These are phyloP conservation scores for Brachionus angularis DNA, from an alignment of 1,140 invertebrate species.

Conservation along the genomic window DNA sequence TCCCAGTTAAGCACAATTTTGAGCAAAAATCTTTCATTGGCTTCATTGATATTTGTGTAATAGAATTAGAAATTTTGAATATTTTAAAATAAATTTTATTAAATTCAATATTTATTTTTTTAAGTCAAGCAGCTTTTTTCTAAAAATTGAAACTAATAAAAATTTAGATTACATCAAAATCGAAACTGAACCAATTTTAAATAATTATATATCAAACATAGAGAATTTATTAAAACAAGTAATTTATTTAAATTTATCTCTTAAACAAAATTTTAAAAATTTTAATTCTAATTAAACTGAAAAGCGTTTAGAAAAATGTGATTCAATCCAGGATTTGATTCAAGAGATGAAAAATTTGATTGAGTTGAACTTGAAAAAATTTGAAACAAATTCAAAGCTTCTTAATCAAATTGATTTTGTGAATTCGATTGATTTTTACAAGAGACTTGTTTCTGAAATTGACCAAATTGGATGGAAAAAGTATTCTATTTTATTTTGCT, in stretches of 20 bases:
- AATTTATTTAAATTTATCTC: neutral
- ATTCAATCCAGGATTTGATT: neutral
- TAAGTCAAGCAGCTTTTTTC: no score
- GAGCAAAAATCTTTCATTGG: neutral
- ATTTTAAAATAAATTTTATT: neutral
- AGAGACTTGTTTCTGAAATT: neutral
- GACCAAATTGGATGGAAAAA: conserved; percentile 11
- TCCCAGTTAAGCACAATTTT: neutral
- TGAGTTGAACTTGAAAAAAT: conserved; percentile 13
- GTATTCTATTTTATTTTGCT: neutral
- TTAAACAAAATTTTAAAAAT: neutral
- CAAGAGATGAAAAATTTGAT: conserved; percentile 27
- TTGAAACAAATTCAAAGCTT: neutral
- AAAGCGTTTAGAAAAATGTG: conserved; percentile 7
- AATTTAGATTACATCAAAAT: conserved; percentile 23
- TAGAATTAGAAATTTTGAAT: neutral
- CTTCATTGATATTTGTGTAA: conserved; percentile 13
- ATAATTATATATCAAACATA: conserved; percentile 4
- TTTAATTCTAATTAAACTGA: no score
- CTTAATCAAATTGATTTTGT: neutral
- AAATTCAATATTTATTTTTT: neutral
- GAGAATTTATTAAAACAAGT: neutral
- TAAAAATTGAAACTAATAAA: conserved; percentile 14
- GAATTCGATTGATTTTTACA: conserved; percentile 34
- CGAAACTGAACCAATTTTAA: conserved; percentile 1